Evolutionary conservation across 1,140 invertebrate genomes (phyloP).

Genomic region (Notospermus geniculatus): DNA sequence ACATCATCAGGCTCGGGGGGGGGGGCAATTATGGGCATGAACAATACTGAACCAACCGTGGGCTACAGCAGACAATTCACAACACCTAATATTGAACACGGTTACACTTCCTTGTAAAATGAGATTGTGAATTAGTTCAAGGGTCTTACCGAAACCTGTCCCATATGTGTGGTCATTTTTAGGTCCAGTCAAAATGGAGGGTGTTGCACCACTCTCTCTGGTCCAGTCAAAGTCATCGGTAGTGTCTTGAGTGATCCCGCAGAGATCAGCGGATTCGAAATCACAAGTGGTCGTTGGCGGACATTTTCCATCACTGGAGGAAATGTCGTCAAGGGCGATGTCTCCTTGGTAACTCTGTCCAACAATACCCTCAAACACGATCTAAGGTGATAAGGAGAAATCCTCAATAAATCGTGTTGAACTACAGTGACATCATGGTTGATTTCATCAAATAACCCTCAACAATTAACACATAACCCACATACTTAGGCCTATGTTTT

Average conservation of each 20-base stretch:
- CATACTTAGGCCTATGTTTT: not conserved
- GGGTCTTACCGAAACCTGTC: slow-evolving; percentile 32
- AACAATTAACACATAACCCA: not conserved
- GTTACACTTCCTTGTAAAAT: not conserved
- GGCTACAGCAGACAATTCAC: no score
- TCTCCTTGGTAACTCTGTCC: slow-evolving; percentile 67
- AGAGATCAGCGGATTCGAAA: slow-evolving; percentile 42
- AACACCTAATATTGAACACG: not conserved
- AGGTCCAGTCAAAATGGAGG: slow-evolving; percentile 39
- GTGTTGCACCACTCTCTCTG: slow-evolving; percentile 21
- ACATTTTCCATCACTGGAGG: slow-evolving; percentile 60
- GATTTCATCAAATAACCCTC: no score
- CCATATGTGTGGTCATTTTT: slow-evolving; percentile 45
- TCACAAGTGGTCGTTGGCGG: slow-evolving; percentile 36
- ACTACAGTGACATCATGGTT: no score
- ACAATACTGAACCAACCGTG: no score
- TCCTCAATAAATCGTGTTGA: no score
- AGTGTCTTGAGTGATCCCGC: slow-evolving; percentile 43
- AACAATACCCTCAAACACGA: slow-evolving; percentile 65
- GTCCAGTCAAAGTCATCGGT: slow-evolving; percentile 46
- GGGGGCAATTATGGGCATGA: no score
- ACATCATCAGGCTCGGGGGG: no score
- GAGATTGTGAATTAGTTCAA: not conserved
- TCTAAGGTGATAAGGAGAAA: slow-evolving; percentile 39
- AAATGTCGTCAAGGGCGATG: slow-evolving; percentile 73